These are phyloP conservation scores for Serranus cabrilla DNA, from an alignment of 2,797 vertebrate genomes.

Conservation along the genomic window DNA sequence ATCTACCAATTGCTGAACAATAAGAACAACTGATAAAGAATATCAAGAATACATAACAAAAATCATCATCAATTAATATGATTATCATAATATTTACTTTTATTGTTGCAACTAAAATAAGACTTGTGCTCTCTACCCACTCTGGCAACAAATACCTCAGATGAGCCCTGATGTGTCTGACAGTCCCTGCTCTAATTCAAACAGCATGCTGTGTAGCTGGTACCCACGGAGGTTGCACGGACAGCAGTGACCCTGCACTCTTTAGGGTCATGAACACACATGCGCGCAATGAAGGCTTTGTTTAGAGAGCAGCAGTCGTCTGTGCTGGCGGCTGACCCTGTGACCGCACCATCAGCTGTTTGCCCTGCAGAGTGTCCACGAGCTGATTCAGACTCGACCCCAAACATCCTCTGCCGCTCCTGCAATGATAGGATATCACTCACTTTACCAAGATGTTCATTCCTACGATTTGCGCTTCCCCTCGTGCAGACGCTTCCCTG, in stretches of 20 bases:
- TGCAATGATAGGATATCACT: conserved; percentile 4
- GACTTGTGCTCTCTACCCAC: background rate
- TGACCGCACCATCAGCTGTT: conserved; percentile 77
- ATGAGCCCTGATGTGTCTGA: conserved; percentile 29
- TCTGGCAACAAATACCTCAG: background rate
- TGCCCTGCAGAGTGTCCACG: conserved; percentile 51
- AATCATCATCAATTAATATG: background rate
- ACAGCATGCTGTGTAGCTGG: conserved; percentile 29
- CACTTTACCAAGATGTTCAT: conserved; percentile 1
- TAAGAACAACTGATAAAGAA: no score
- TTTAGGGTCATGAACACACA: conserved; percentile 72
- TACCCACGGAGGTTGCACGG: conserved; percentile 18
- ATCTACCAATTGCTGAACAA: no score
- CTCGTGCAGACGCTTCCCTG: background rate
- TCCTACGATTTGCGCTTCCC: background rate
- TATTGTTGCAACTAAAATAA: background rate
- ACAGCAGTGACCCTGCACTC: conserved; percentile 69
- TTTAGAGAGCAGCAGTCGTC: conserved; percentile 65
- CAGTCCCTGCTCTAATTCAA: conserved; percentile 44
- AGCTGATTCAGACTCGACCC: conserved; percentile 24
- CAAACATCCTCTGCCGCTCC: conserved; percentile 34
- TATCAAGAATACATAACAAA: no score
- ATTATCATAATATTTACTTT: background rate
- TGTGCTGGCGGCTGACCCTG: conserved; percentile 62
- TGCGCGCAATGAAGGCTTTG: conserved; percentile 72